Base-by-base conservation (phyloP, 2,888 invertebrate genomes). In the Linnaemya tessellans region DNA sequence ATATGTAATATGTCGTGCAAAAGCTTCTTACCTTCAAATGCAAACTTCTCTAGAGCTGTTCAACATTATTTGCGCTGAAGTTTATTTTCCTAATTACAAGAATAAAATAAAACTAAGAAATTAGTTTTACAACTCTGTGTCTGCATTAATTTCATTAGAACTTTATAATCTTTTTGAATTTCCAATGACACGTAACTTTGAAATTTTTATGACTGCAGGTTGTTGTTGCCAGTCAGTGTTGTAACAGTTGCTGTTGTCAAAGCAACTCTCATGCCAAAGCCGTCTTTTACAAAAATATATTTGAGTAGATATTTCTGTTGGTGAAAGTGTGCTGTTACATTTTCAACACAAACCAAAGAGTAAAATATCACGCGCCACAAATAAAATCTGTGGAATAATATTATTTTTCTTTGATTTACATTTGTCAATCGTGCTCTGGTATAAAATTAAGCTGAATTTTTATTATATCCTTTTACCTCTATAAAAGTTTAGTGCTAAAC, bases 311-410 rank as follows among this genome's bases (percentile, higher is more conserved):
- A 41, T n/a, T 13, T 30, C 15, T 18, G n/a, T 22, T 41, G 0
- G 22, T 20, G 58, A 49, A 38, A 38, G 15, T n/a, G 5, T 46
- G 15, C 15, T 3, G 18, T 9, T 1, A 35, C 11, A 35, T 22
- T 25, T 64, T 9, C 35, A 38, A 49, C 15, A 11, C 35, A 20
- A 56, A 41, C 68, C 2, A 79, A 80, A 64, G 74, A 73, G 79
- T 84, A 56, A 79, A 67, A 67, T 77, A 75, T 84, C 84, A 84
- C 84, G 84, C 80, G 60, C 71, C 49, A 35, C 75, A 73, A 71
- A 84, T 84, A 77, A 84, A 84, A 84, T 84, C 80, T 77, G 51
- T 80, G 38, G 46, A 15, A 74, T 9, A 18, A 49, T 58, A 4
- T 15, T 58, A 58, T 30, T 58, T 25, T 30, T 30, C 13, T 58